Percentiles rank a stretch among this genome's conserved stretches.
phyloP scores from a whole-genome alignment of 1,140 invertebrate species.

The Sweltsa coloradensis region DNA sequence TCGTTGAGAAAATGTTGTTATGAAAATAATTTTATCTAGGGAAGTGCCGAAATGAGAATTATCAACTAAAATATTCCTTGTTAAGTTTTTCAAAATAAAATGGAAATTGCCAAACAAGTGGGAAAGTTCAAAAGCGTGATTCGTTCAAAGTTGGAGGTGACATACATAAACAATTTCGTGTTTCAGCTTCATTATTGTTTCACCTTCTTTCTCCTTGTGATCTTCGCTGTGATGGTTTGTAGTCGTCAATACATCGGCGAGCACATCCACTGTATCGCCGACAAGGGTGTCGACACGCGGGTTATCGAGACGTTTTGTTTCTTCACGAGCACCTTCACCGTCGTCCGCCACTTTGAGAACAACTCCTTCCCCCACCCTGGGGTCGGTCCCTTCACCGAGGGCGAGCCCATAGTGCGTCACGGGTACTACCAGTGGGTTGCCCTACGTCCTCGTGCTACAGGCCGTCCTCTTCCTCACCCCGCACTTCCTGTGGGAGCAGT shows the following conservation, averaged over 20 bases:
- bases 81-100: too few species aligned
- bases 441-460: constrained; percentile 65
- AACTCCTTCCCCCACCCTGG: constrained; percentile 40
- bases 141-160: too few species aligned
- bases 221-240: too few species aligned
- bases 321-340: constrained; percentile 41
- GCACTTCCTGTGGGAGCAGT: constrained; percentile 27
- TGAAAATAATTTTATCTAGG: too few species aligned
- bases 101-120: too few species aligned
- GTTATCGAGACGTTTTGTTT: constrained; percentile 45
- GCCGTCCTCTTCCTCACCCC: constrained; percentile 26
- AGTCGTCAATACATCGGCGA: constrained; percentile 40
- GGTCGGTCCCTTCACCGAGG: constrained; percentile 43
- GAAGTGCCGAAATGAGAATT: too few species aligned
- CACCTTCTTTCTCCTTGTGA: too few species aligned
- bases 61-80: too few species aligned
- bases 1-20: too few species aligned
- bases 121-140: too few species aligned
- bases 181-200: too few species aligned
- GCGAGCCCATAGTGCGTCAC: constrained; percentile 43
- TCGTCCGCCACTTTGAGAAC: background rate
- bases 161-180: too few species aligned
- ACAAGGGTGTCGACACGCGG: constrained; percentile 26
- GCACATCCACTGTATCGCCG: constrained; percentile 39
- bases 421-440: constrained; percentile 89